Evolutionary conservation across 2,797 vertebrate species (phyloP), one percentile per base, ranked within the genome.

Genomic region (Apogon hyalosoma): DNA sequence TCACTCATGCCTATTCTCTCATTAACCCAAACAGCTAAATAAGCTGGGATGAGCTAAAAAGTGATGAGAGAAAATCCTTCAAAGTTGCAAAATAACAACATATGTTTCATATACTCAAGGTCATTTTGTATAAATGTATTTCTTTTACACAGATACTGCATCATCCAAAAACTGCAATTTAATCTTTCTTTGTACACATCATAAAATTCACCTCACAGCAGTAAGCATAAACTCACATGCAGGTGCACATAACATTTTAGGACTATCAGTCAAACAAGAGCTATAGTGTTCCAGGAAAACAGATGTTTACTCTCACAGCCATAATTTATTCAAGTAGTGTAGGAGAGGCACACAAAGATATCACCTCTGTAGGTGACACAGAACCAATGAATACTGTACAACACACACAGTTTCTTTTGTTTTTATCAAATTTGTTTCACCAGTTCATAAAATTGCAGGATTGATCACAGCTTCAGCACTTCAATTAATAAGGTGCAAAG

Each of bases 361-460:
- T 60, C 39, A 47, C 16, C n/a, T 14, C 24, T 28, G 24, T 6
- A 28, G 24, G 24, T 28, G 24, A 28, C 24, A 28, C 24, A 28
- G 3, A 28, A 21, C 19, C 19, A 21, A 21, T 21, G 3, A 28
- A 28, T 4, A 28, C 24, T 28, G 24, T 28, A 63, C 31, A 48
- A 54, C 51, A 50, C 46, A 48, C 50, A 56, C n/a, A 59, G 18
- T 65, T 65, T 15, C 24, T 28, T 28, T 28, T 28, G 24, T 39
- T 77, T 67, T 70, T 42, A 62, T 63, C 36, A 43, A 39, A 57
- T 60, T 41, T 60, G 21, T 53, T 68, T 77, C 57, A 70, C 38
- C 63, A 49, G 18, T 57, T 69, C 49, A 64, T 69, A 43, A 77
- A 52, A 79, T 43, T 83, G 70, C 64, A 38, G 9, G 4, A 31